Conservation (phyloP, 2,113 vertebrate genomes). For the Mus spicilegus region DNA sequence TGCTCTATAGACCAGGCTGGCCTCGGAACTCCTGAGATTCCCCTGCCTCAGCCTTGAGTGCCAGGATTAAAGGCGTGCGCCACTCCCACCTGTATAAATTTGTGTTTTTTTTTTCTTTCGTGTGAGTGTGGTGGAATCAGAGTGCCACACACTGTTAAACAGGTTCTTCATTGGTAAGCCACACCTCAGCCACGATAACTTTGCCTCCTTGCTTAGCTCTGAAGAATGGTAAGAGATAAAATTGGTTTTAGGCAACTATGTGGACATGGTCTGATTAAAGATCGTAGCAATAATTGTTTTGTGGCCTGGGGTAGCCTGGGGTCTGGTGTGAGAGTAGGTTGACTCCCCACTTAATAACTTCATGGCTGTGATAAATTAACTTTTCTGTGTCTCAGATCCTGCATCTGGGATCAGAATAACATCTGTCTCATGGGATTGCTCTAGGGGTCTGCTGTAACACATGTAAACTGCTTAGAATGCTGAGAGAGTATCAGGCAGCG, state of each 20-base stretch:
- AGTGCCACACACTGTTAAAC: neutral
- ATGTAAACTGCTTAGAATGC: slow-evolving; percentile 37
- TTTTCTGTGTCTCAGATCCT: slow-evolving; percentile 44
- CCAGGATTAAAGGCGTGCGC: neutral
- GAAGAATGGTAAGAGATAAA: slow-evolving; percentile 8
- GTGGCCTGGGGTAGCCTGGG: neutral
- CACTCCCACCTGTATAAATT: neutral
- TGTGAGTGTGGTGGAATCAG: neutral
- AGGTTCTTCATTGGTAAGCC: neutral
- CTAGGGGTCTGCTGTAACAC: neutral
- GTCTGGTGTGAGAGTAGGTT: slow-evolving; percentile 30
- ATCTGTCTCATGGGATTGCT: slow-evolving; percentile 9
- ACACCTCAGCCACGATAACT: neutral
- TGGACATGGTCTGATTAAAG: slow-evolving; percentile 28
- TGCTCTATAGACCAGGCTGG: neutral
- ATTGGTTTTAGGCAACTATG: slow-evolving; percentile 19
- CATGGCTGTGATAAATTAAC: slow-evolving; percentile 25
- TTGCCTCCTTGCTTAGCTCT: slow-evolving; percentile 43
- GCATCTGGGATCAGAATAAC: slow-evolving; percentile 11
- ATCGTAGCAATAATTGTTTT: neutral
- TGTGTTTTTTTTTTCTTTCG: slow-evolving; percentile 21
- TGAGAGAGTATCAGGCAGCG: slow-evolving; percentile 20
- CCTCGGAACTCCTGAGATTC: neutral
- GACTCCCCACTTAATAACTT: slow-evolving; percentile 48
- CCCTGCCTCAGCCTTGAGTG: neutral